phyloP scores from a whole-genome alignment of 2,888 invertebrate genomes.

The Frankliniella fusca region DNA sequence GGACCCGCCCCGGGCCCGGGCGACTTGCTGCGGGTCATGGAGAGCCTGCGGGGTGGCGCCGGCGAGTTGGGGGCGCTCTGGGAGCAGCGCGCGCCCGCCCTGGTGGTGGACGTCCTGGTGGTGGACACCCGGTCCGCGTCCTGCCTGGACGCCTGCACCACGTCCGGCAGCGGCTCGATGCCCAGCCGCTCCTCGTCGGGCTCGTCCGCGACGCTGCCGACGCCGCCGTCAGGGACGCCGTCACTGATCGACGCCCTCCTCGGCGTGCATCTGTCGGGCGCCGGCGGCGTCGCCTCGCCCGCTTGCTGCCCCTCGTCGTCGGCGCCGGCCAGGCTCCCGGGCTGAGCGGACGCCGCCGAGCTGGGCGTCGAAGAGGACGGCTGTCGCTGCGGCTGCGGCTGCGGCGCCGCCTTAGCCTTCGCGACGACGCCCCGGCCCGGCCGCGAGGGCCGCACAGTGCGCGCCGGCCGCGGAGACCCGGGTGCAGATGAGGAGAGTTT shows the following conservation, averaged over 20 bases:
- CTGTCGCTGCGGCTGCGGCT: neutral
- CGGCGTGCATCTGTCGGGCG: neutral
- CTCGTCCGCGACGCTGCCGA: neutral
- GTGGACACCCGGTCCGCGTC: neutral
- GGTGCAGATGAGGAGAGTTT: neutral
- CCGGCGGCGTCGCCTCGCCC: neutral
- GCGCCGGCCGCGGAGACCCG: neutral
- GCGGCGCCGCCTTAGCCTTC: neutral
- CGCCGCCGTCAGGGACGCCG: no score
- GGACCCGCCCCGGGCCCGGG: neutral
- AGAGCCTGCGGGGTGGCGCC: neutral
- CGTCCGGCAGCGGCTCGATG: neutral
- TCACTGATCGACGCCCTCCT: neutral
- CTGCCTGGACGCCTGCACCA: neutral
- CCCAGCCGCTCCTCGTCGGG: neutral
- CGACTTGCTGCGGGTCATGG: neutral
- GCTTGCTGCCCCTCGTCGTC: neutral
- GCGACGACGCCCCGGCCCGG: neutral
- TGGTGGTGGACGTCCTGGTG: neutral
- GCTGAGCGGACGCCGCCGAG: neutral
- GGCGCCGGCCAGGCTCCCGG: neutral
- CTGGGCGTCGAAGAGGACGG: neutral
- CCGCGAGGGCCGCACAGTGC: neutral
- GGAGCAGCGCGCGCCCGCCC: neutral
- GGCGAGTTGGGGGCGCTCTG: constrained; percentile 5